Conservation (phyloP, 2,888 invertebrate genomes). For the Dichetophora obliterata region DNA sequence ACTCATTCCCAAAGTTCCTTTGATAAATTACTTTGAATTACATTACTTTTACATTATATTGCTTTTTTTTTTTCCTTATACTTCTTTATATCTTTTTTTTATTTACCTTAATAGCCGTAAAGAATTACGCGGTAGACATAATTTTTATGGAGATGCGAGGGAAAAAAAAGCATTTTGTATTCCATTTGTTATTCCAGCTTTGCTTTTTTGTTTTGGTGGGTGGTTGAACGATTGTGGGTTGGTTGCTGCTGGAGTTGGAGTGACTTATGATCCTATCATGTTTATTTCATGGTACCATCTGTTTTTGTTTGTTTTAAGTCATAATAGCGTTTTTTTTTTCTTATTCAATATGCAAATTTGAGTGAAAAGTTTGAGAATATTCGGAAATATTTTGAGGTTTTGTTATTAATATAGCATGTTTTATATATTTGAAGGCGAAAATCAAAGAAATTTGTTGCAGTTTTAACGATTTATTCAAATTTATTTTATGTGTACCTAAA, state of each 20-base stretch:
- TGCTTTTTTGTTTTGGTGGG: too few species aligned
- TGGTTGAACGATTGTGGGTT: too few species aligned
- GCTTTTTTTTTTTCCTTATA: constrained; percentile 1
- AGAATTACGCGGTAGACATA: neutral
- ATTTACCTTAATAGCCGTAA: constrained; percentile 20
- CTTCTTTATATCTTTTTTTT: neutral
- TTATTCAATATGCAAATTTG: neutral
- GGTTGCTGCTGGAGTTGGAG: neutral
- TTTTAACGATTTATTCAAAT: too few species aligned
- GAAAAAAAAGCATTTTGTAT: too few species aligned
- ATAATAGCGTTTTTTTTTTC: neutral
- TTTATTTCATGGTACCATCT: constrained; percentile 62
- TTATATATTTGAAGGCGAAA: too few species aligned
- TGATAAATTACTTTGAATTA: constrained; percentile 33
- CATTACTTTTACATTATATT: constrained; percentile 17
- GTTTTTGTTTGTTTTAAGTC: constrained; percentile 46
- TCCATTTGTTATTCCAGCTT: too few species aligned
- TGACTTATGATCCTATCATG: constrained; percentile 47
- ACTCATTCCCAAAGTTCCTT: neutral
- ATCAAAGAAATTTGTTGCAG: too few species aligned
- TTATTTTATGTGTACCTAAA: too few species aligned
- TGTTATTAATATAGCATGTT: too few species aligned
- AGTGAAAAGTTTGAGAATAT: neutral
- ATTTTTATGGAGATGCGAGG: neutral
- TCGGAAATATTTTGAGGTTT: neutral